A percentile compares a stretch with the other conserved stretches of the same genome.
These are phyloP conservation scores for Athalia rosae DNA, from an alignment of 2,888 invertebrate species.

Conservation along the genomic window DNA sequence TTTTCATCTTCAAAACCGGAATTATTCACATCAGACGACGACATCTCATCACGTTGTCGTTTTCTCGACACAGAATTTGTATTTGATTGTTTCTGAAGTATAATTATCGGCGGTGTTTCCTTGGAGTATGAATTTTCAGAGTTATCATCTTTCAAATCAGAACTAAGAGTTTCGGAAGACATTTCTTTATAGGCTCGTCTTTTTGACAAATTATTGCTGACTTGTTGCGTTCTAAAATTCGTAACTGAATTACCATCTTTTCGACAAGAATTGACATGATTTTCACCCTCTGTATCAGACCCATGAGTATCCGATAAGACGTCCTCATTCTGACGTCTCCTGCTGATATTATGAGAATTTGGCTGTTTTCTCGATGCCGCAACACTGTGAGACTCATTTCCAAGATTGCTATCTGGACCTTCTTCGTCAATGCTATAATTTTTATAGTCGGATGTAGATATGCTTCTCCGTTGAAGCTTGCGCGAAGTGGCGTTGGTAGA, in stretches of 20 bases:
- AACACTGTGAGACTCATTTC: slow-evolving; percentile 54
- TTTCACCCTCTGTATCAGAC: slow-evolving; percentile 56
- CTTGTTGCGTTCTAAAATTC: slow-evolving; percentile 57
- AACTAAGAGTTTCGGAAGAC: slow-evolving; percentile 43
- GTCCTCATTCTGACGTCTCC: slow-evolving; percentile 47
- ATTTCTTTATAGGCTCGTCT: slow-evolving; percentile 41
- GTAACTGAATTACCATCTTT: slow-evolving; percentile 58
- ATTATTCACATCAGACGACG: slow-evolving; percentile 19
- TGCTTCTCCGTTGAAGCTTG: slow-evolving; percentile 11
- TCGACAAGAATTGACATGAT: slow-evolving; percentile 58
- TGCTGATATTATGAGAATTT: slow-evolving; percentile 44
- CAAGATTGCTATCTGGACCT: slow-evolving; percentile 45
- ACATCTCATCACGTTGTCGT: slow-evolving; percentile 46
- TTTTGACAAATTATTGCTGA: slow-evolving; percentile 47
- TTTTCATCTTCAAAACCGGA: slow-evolving; percentile 34
- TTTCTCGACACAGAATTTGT: slow-evolving; percentile 52
- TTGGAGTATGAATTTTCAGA: background rate
- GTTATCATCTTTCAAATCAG: slow-evolving; percentile 20
- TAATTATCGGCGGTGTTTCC: slow-evolving; percentile 10
- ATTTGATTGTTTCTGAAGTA: slow-evolving; percentile 48
- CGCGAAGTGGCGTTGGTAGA: slow-evolving; percentile 16
- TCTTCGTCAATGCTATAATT: slow-evolving; percentile 2
- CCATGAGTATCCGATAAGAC: slow-evolving; percentile 56
- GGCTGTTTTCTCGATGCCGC: slow-evolving; percentile 53
- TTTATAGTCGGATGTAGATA: slow-evolving; percentile 26